Evolutionary conservation across 2,888 invertebrate genomes (phyloP).

Genomic region (Drosophila monieri): DNA sequence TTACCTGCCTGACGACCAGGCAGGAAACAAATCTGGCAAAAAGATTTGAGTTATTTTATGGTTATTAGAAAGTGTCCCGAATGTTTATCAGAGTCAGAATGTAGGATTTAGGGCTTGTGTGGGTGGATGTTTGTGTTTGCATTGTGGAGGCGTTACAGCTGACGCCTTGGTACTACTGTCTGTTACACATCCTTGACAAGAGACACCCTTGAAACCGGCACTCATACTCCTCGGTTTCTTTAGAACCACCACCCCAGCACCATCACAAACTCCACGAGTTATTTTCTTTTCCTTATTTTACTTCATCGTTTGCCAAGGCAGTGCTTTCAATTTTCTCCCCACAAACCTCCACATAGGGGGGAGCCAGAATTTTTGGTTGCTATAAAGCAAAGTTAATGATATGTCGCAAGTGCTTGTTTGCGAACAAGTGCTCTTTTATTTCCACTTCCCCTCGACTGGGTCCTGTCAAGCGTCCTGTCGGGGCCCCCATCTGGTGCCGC

Average conservation of each 20-base stretch:
- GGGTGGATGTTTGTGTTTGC: slow-evolving; percentile 13
- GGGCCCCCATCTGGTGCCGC: neutral
- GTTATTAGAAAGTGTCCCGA: slow-evolving; percentile 24
- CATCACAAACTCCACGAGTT: slow-evolving; percentile 45
- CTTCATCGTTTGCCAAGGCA: slow-evolving; percentile 46
- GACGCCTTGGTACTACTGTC: slow-evolving; percentile 32
- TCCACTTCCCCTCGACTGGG: slow-evolving; percentile 37
- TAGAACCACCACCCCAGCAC: slow-evolving; percentile 15
- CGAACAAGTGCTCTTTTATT: slow-evolving; percentile 25
- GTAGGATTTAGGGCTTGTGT: neutral
- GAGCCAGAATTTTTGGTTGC: slow-evolving; percentile 37
- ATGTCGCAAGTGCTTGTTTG: slow-evolving; percentile 56
- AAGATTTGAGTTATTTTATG: slow-evolving; percentile 47
- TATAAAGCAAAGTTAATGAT: slow-evolving; percentile 76
- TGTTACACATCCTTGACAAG: slow-evolving; percentile 14
- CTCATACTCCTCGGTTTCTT: neutral
- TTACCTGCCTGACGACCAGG: slow-evolving; percentile 14
- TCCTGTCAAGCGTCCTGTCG: slow-evolving; percentile 17
- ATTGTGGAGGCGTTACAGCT: slow-evolving; percentile 39
- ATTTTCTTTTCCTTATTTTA: slow-evolving; percentile 58
- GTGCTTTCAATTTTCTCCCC: slow-evolving; percentile 25
- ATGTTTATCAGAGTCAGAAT: slow-evolving; percentile 17
- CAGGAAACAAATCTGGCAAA: slow-evolving; percentile 23
- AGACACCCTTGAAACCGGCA: slow-evolving; percentile 13
- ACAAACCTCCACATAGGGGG: slow-evolving; percentile 12